Evolutionary conservation across 2,888 invertebrate genomes (phyloP).

Genomic region (Aphidius colemani): DNA sequence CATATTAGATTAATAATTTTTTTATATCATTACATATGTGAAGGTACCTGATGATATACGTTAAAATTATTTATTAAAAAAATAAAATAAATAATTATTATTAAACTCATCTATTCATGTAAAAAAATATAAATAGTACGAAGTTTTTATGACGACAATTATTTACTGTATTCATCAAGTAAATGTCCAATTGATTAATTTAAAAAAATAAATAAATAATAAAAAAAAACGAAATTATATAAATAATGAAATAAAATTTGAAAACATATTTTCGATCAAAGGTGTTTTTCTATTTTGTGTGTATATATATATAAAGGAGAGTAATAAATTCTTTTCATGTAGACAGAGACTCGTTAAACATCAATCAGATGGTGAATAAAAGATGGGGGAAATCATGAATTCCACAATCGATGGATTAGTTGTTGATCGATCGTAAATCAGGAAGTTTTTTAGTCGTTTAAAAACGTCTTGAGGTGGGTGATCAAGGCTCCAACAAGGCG

Average conservation of each 20-base stretch:
- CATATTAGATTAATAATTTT: background rate
- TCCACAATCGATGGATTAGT: constrained; percentile 27
- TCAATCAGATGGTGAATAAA: constrained; percentile 22
- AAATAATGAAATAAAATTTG: constrained; percentile 1
- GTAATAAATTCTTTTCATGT: constrained; percentile 18
- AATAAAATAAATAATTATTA: too few relatives aligned
- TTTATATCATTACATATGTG: too few relatives aligned
- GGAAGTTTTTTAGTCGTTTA: constrained; percentile 15
- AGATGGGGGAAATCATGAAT: constrained; percentile 23
- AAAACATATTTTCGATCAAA: background rate
- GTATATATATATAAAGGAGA: background rate
- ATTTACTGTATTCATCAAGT: background rate
- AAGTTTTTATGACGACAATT: too few relatives aligned
- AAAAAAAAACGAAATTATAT: background rate
- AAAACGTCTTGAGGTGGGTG: constrained; percentile 4
- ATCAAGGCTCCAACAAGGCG: constrained; percentile 20
- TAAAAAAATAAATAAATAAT: too few relatives aligned
- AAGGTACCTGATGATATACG: too few relatives aligned
- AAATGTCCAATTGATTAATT: background rate
- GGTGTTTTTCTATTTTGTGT: constrained; percentile 10
- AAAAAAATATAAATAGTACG: too few relatives aligned
- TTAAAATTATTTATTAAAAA: too few relatives aligned
- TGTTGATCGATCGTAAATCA: constrained; percentile 23
- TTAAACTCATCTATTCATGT: too few relatives aligned
- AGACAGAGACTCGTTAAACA: constrained; percentile 23